Evolutionary conservation across 2,113 vertebrate species (phyloP).

Genomic region (Arothron firmamentum): DNA sequence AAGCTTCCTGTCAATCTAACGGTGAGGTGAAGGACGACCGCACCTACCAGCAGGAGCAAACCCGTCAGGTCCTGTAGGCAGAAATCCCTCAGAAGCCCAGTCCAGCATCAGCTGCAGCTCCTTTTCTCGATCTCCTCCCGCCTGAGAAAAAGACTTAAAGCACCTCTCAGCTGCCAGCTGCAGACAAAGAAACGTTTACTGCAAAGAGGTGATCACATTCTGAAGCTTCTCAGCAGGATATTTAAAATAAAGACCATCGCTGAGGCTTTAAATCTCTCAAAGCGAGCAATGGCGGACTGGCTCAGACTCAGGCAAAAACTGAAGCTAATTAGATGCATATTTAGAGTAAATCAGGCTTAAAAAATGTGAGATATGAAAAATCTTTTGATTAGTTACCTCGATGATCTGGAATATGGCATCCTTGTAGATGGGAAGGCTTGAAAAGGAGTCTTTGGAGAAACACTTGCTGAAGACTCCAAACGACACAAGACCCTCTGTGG

Average conservation of each 20-base stretch:
- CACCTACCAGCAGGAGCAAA: slow-evolving; percentile 63
- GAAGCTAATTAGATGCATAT: no score
- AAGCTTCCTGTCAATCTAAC: no score
- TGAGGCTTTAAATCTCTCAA: background rate
- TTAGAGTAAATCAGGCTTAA: no score
- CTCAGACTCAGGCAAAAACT: no score
- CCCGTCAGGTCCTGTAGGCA: slow-evolving; percentile 81
- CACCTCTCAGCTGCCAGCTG: slow-evolving; percentile 84
- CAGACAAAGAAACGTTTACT: slow-evolving; percentile 12
- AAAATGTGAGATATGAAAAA: no score
- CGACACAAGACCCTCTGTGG: slow-evolving; percentile 77
- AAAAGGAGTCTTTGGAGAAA: slow-evolving; percentile 84
- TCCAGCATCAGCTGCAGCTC: slow-evolving; percentile 87
- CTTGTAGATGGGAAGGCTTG: slow-evolving; percentile 84
- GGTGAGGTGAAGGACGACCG: no score
- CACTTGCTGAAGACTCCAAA: slow-evolving; percentile 79
- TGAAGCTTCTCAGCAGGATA: no score
- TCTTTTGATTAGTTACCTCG: slow-evolving; percentile 76
- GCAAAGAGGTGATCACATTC: background rate
- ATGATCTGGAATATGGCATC: slow-evolving; percentile 85
- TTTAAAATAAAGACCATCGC: background rate
- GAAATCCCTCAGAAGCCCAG: slow-evolving; percentile 88
- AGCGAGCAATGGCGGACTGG: no score
- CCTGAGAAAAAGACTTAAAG: slow-evolving; percentile 76
- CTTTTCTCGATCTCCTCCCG: slow-evolving; percentile 67